A percentile compares a stretch with the other conserved stretches of the same genome.
Evolutionary conservation across 2,113 vertebrate genomes (phyloP).

Genomic region (Microtus ochrogaster): DNA sequence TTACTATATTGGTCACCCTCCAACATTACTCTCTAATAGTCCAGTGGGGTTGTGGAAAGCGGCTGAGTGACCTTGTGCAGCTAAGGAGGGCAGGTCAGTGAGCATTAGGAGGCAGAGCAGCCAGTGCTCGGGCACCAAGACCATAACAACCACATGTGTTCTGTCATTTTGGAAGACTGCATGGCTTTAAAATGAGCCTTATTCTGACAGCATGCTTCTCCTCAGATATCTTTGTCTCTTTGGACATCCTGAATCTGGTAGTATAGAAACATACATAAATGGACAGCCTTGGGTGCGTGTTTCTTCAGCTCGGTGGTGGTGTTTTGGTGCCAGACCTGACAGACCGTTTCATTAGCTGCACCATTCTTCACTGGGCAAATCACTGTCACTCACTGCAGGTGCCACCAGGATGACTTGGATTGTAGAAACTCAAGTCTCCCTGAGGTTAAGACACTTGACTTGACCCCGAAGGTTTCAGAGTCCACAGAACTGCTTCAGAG

Average conservation of each 20-base stretch:
- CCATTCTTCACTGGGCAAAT: not conserved
- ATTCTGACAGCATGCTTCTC: slow-evolving; percentile 21
- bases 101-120: not conserved
- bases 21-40: not conserved
- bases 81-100: not conserved
- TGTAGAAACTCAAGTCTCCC: slow-evolving; percentile 48
- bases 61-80: not conserved
- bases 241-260: not conserved
- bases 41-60: not conserved
- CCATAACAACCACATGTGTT: not conserved
- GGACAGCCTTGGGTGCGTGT: not conserved
- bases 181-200: slow-evolving; percentile 41
- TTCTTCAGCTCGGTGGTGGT: not conserved
- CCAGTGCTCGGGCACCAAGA: not conserved
- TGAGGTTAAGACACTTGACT: slow-evolving; percentile 41
- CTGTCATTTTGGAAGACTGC: slow-evolving; percentile 8
- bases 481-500: slow-evolving; percentile 39
- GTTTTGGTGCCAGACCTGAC: not conserved
- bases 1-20: slow-evolving; percentile 59
- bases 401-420: slow-evolving; percentile 19
- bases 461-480: slow-evolving; percentile 46
- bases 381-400: not conserved
- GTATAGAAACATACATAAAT: not conserved
- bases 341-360: not conserved
- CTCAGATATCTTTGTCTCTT: not conserved